Base-by-base conservation (phyloP, 2,797 vertebrate genomes). In the Zalophus californianus region DNA sequence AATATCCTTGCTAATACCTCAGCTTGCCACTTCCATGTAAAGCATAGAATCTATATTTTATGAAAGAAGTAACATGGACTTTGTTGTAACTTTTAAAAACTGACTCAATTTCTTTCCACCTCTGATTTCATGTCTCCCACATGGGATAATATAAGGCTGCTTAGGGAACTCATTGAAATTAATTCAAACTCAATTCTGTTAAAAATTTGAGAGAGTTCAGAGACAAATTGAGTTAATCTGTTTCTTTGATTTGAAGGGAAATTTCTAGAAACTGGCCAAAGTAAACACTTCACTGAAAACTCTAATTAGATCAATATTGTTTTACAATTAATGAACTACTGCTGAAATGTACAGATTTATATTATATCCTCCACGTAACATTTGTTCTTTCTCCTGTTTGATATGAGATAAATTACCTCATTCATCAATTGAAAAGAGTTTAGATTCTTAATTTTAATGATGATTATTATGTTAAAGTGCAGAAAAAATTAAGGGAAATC, bases 381-480 rank as follows among this genome's bases (percentile, higher is more conserved):
- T 66, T 84, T 79, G 21, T 68, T 95, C 44, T 85, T 91, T 78
- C 35, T 93, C 9, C 12, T 18, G 7, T 75, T 68, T 96, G 48
- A 35, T 92, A 70, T 35, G 11, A 92, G 25, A 78, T 87, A 70
- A 89, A 92, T 88, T 96, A 52, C 11, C 21, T 60, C 75, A 87
- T 79, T 94, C 9, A 94, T 84, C 54, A 92, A 64, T 38, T 91
- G 77, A 92, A 96, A 94, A 89, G 32, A 84, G 27, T 92, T 87
- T 58, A 73, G 13, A 70, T 66, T 8, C 21, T 94, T 97, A 96
- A 96, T 86, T 97, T 95, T 96, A 97, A 94, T 58, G 35, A 90
- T 89, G 79, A 77, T 88, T 80, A 97, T 95, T 94, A 91, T 62
- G 35, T 60, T 93, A 60, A 96, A 93, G 92, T 87, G 82, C 35